These are phyloP conservation scores for Lepidurus arcticus DNA, from an alignment of 1,140 invertebrate genomes.

Conservation along the genomic window DNA sequence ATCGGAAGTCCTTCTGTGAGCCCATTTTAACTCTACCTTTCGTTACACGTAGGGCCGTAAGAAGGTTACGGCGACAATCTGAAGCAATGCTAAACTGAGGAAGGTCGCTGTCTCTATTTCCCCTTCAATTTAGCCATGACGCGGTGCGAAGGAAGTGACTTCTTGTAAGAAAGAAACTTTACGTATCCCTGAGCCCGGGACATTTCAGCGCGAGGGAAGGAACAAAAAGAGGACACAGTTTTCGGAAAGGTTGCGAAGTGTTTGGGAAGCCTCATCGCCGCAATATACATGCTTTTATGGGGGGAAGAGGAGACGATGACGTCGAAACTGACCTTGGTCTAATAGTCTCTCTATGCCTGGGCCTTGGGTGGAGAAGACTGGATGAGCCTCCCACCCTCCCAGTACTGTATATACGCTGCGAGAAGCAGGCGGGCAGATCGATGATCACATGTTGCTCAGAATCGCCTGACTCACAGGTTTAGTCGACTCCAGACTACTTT, in stretches of 20 bases:
- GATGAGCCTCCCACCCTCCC: not conserved
- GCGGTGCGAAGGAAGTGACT: not conserved
- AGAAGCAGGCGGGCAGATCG: not conserved
- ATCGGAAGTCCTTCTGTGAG: not conserved
- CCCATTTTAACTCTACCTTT: not conserved
- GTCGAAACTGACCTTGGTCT: conserved; percentile 13
- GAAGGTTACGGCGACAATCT: not conserved
- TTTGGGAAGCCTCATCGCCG: not conserved
- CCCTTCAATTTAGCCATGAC: not conserved
- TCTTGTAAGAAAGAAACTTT: not conserved
- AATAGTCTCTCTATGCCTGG: conserved; percentile 1
- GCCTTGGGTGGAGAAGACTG: not conserved
- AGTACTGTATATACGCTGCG: too few species aligned
- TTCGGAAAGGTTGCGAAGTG: not conserved
- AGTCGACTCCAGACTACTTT: not conserved
- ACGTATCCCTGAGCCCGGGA: not conserved
- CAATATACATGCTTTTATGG: not conserved
- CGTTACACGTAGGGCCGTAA: not conserved
- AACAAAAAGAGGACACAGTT: not conserved
- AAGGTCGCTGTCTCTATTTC: not conserved
- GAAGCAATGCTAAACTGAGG: not conserved
- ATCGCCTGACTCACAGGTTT: conserved; percentile 6
- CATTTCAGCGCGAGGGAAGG: not conserved
- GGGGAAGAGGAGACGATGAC: not conserved
- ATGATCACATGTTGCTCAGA: conserved; percentile 15